Evolutionary conservation across 2,888 invertebrate genomes (phyloP), one percentile per base, ranked within the genome.

Genomic region (Agrotis ipsilon): DNA sequence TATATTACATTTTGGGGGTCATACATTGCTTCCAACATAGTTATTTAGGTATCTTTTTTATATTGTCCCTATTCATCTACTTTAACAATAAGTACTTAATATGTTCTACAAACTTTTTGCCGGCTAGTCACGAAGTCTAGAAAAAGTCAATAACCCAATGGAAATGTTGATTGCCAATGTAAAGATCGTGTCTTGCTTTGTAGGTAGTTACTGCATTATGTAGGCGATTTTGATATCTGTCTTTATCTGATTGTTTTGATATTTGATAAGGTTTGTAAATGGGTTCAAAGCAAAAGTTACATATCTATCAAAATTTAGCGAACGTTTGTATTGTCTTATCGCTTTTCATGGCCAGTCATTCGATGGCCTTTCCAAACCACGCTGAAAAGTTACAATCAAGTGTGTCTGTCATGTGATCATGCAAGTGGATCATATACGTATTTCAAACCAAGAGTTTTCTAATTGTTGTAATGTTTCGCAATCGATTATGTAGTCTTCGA

Each of bases 111-210:
- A n/a, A 16, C n/a, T 24, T 6, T 21, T 24, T 24, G 24, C 14
- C 46, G 5, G 19, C 6, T 19, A 21, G 43, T 16, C 27, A 45
- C 32, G 13, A 70, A 45, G 14, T 24, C 21, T 46, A 32, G n/a
- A 51, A 32, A 32, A 72, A 32, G n/a, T n/a, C 32, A 45, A 39
- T 43, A 21, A 2, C 18, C 14, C 14, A 43, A 19, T 14, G 14
- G 18, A 27, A 54, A 32, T 9, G 9, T 60, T 72, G 43, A 51
- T 60, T 72, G 13, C 43, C 13, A 45, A 45, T 32, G 21, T 59
- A 21, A 57, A 69, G 43, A 27, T n/a, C 18, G 43, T 21, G n/a
- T 32, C 9, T 54, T n/a, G n/a, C n/a, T 5, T 54, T 5, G 16
- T 48, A 48, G 1, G 1, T 21, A 21, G 51, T 7, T 21, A 14